These are phyloP conservation scores for Parnassius mnemosyne DNA, from an alignment of 2,888 invertebrate species.

Conservation along the genomic window DNA sequence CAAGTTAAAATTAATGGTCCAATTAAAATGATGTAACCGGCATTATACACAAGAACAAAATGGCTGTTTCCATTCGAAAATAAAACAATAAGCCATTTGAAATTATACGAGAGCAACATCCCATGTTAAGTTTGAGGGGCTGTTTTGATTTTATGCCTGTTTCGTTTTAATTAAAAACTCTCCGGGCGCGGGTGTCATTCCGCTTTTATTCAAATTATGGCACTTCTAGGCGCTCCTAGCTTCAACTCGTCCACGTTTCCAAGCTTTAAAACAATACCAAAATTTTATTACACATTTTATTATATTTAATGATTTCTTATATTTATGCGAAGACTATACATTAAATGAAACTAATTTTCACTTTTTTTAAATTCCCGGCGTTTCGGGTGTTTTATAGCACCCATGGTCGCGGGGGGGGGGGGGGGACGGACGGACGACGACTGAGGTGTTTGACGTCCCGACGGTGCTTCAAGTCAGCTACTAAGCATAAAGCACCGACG, in stretches of 20 bases:
- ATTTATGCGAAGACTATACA: no score
- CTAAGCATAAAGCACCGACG: no score
- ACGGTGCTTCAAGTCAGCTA: no score
- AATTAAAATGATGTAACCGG: neutral
- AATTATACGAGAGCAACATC: constrained; percentile 31
- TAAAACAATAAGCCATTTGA: constrained; percentile 16
- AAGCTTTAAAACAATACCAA: constrained; percentile 5
- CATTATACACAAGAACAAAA: constrained; percentile 4
- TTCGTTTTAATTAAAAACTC: constrained; percentile 54
- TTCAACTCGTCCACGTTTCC: constrained; percentile 11
- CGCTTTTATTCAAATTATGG: constrained; percentile 39
- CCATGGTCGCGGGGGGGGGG: no score
- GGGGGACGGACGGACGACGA: no score
- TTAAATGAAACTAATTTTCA: no score
- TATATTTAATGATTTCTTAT: no score
- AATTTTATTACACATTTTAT: constrained; percentile 9
- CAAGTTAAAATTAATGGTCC: neutral
- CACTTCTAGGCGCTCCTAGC: constrained; percentile 21
- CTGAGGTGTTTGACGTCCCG: no score
- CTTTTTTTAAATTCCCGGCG: no score
- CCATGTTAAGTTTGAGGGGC: constrained; percentile 40
- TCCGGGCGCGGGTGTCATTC: constrained; percentile 33
- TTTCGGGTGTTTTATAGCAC: no score
- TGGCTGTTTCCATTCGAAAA: constrained; percentile 14
- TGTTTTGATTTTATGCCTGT: constrained; percentile 52